Evolutionary conservation across 2,797 vertebrate genomes (phyloP).

Genomic region (Megalops cyprinoides): DNA sequence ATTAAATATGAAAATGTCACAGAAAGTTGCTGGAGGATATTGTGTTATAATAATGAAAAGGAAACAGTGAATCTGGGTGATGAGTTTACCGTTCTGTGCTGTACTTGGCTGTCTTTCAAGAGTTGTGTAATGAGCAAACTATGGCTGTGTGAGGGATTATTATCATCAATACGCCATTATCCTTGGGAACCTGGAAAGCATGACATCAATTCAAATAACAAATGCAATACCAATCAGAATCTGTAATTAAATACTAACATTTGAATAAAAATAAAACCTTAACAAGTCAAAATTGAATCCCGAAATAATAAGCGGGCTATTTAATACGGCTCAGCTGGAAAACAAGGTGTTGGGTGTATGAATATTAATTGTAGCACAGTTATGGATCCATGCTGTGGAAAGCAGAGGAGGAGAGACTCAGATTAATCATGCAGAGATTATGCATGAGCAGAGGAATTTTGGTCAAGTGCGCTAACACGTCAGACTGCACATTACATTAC

Average conservation of each 20-base stretch:
- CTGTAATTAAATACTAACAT: background rate
- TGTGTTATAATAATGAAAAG: background rate
- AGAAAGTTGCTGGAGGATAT: too few species aligned
- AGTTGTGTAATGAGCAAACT: too few species aligned
- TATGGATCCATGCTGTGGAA: too few species aligned
- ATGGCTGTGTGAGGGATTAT: conserved; percentile 2
- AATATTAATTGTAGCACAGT: too few species aligned
- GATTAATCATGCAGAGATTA: too few species aligned
- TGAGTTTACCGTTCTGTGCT: background rate
- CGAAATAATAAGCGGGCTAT: background rate
- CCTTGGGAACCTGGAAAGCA: background rate
- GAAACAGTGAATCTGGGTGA: background rate
- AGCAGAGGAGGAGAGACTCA: too few species aligned
- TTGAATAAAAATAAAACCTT: too few species aligned
- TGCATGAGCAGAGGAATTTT: too few species aligned
- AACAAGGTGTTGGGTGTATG: conserved; percentile 19
- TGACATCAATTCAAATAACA: background rate
- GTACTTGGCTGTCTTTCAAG: background rate
- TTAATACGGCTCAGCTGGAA: background rate
- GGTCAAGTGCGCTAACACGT: too few species aligned
- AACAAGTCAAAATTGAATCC: background rate
- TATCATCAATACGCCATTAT: background rate
- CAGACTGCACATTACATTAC: too few species aligned
- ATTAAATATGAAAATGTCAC: background rate
- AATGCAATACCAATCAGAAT: background rate